phyloP scores from a whole-genome alignment of 2,113 vertebrate species.

The Nothobranchius kuhntae region DNA sequence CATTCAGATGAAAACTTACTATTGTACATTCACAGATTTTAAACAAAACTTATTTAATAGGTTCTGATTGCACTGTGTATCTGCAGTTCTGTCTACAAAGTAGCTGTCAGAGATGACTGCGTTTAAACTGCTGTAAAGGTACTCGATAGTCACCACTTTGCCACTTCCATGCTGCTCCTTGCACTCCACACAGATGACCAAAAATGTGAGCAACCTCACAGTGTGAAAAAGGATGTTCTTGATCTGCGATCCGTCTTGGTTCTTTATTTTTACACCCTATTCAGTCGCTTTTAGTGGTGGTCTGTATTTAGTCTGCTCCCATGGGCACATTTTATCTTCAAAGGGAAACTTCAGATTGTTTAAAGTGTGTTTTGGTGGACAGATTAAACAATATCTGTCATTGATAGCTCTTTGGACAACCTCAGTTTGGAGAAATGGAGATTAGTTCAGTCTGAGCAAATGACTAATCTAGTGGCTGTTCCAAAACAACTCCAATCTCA shows the following conservation, averaged over 20 bases:
- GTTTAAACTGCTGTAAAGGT: conserved; percentile 21
- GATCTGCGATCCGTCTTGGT: not conserved
- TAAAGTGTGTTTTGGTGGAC: no score
- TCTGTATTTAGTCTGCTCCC: not conserved
- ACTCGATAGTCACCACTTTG: conserved; percentile 23
- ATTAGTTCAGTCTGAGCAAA: no score
- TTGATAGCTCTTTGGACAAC: no score
- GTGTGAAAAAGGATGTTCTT: not conserved
- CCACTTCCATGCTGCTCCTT: conserved; percentile 23
- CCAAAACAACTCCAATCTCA: no score
- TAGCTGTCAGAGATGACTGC: conserved; percentile 30
- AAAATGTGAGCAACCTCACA: not conserved
- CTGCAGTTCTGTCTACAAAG: conserved; percentile 25
- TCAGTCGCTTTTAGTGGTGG: not conserved
- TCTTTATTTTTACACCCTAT: not conserved
- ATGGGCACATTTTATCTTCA: conserved; percentile 1
- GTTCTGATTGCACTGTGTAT: conserved; percentile 19
- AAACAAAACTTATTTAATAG: conserved; percentile 14
- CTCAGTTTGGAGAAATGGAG: no score
- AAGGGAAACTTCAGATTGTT: no score
- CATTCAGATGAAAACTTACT: conserved; percentile 33
- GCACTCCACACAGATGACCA: conserved; percentile 17
- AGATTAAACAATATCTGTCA: no score
- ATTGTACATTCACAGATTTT: conserved; percentile 27
- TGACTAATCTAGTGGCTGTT: no score